Conservation (phyloP, 2,113 vertebrate species). For the Poeciliopsis turrubarensis region DNA sequence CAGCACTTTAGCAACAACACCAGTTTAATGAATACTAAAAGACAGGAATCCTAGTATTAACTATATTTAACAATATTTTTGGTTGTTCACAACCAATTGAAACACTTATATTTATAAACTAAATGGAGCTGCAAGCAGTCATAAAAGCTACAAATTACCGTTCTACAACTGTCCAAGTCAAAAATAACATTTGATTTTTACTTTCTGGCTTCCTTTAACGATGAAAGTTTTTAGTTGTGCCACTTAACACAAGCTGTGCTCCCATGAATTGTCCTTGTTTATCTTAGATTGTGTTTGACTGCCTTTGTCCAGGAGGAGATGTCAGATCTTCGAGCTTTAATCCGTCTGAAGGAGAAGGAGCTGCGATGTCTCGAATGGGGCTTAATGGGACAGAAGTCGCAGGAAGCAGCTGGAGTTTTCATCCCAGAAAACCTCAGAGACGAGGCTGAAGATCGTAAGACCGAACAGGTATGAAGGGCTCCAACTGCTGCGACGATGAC, state of each 20-base stretch:
- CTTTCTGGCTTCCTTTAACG: neutral
- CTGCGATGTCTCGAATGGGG: slow-evolving; percentile 82
- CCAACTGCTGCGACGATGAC: neutral
- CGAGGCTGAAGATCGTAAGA: slow-evolving; percentile 64
- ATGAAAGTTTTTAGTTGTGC: neutral
- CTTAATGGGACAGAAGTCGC: slow-evolving; percentile 78
- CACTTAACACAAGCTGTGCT: neutral
- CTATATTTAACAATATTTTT: neutral
- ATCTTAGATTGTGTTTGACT: neutral
- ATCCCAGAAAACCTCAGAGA: slow-evolving; percentile 77
- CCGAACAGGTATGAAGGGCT: slow-evolving; percentile 65
- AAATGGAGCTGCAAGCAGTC: neutral
- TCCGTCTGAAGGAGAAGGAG: slow-evolving; percentile 84
- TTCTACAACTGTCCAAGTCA: neutral
- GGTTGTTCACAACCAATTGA: neutral
- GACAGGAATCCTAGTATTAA: neutral
- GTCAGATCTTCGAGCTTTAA: slow-evolving; percentile 78
- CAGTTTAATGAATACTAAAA: neutral
- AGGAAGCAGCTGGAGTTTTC: slow-evolving; percentile 77
- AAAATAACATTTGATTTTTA: neutral
- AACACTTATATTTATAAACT: neutral
- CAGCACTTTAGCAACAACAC: neutral
- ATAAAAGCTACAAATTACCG: neutral
- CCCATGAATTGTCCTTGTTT: neutral
- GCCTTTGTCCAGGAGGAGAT: slow-evolving; percentile 84